Evolutionary conservation across 2,797 vertebrate species (phyloP), one percentile per base, ranked within the genome.

Genomic region (Oryzias sinensis): DNA sequence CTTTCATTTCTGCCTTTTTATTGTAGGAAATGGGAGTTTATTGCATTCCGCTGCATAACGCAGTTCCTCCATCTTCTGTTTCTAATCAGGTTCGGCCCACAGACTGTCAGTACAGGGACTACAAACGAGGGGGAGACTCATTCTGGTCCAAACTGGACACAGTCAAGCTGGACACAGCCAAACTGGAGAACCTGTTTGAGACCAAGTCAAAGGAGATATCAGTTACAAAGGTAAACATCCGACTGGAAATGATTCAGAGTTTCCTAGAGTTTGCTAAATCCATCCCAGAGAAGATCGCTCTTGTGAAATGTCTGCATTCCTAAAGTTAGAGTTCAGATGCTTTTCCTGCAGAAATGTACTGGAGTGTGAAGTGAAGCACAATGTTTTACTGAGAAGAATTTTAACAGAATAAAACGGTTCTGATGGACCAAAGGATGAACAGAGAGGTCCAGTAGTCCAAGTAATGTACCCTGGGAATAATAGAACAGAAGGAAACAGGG

Each of bases 101-200:
- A 65, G 95, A 98, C 69, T 92, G 90, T 88, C 94, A 94, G 42
- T 91, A 91, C 83, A 90, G 89, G 70, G 93, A 94, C 77, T 93
- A 94, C 81, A 93, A 90, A 59, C 85, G 85, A 56, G 93, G 91
- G 65, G 92, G 92, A 78, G 94, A 96, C 84, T 95, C 94, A 20
- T 88, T 98, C 66, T 99, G 96, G 97, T 93, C 95, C 58, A 95
- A 93, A 91, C 93, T 99, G 90, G 96, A 98, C 59, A 88, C 94
- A 20, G 93, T 99, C 53, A 97, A 95, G 79, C 76, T 98, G 77
- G 97, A 99, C 79, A 96, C 94, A 8, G 90, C 92, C 84, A 97
- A 95, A 89, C 91, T 99, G 82, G 97, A 99, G 77, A 93, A 95
- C 78, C 93, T 99, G 74, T 99, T 98, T 89, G 96, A 99, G 84